Evolutionary conservation across 2,888 invertebrate species (phyloP).

Genomic region (Scrobipalpa atriplicella): DNA sequence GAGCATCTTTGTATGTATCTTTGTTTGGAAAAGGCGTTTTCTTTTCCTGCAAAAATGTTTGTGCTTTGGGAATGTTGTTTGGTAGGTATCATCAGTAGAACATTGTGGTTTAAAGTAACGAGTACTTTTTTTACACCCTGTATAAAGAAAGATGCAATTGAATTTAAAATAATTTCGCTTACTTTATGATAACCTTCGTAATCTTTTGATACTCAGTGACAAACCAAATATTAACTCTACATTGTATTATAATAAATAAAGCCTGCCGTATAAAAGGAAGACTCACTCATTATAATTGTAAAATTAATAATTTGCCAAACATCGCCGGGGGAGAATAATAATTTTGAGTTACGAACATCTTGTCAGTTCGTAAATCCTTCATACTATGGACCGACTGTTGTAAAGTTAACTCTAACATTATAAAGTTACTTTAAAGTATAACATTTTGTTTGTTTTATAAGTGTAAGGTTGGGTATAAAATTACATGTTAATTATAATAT

Average conservation of each 20-base stretch:
- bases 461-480: background rate
- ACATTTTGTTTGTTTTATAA: background rate
- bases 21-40: too few species aligned
- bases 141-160: too few species aligned
- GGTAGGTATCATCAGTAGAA: too few species aligned
- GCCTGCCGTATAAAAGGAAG: background rate
- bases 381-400: constrained; percentile 37
- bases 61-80: too few species aligned
- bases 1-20: too few species aligned
- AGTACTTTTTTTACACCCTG: too few species aligned
- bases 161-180: too few species aligned
- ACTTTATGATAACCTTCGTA: too few species aligned
- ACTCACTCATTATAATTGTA: constrained; percentile 45
- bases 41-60: too few species aligned
- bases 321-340: constrained; percentile 41
- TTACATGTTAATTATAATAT: background rate
- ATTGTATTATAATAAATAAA: background rate
- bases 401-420: background rate
- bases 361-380: constrained; percentile 66
- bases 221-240: background rate
- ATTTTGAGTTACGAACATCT: constrained; percentile 52
- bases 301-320: constrained; percentile 60
- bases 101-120: too few species aligned
- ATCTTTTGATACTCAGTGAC: too few species aligned
- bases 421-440: background rate